Evolutionary conservation across 2,797 vertebrate genomes (phyloP).

Genomic region (Gymnothorax javanicus): DNA sequence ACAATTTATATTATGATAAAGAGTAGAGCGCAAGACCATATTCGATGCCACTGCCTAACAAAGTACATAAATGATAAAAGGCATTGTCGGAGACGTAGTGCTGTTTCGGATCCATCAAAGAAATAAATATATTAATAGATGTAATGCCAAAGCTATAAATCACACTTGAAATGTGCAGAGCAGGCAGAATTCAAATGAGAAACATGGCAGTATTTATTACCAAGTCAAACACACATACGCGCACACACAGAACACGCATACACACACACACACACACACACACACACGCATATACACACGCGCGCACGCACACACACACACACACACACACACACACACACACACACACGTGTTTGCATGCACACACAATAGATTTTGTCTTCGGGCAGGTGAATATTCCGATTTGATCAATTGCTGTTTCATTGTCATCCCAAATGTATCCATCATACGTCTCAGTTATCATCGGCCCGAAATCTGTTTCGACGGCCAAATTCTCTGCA

Average conservation of each 20-base stretch:
- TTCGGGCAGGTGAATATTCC: background rate
- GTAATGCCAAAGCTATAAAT: constrained; percentile 40
- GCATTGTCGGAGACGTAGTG: constrained; percentile 27
- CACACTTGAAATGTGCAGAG: constrained; percentile 36
- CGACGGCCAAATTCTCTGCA: background rate
- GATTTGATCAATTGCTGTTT: constrained; percentile 24
- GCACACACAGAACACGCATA: background rate
- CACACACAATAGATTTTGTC: background rate
- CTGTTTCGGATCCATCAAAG: constrained; percentile 34
- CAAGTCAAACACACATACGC: background rate
- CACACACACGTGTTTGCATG: constrained; percentile 25
- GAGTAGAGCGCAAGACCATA: background rate
- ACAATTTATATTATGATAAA: constrained; percentile 6
- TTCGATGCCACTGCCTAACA: constrained; percentile 22
- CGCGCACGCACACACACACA: background rate
- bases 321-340: constrained; percentile 5
- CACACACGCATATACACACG: background rate
- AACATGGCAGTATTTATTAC: constrained; percentile 12
- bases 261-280: background rate
- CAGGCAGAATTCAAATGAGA: constrained; percentile 41
- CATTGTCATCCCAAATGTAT: background rate
- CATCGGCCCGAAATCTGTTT: background rate
- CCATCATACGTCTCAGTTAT: constrained; percentile 2
- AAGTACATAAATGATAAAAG: constrained; percentile 35
- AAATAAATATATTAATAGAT: constrained; percentile 39